A percentile compares a stretch with the other conserved stretches of the same genome.
Evolutionary conservation across 2,888 invertebrate genomes (phyloP).

Genomic region (Apomyelois bistriatella): DNA sequence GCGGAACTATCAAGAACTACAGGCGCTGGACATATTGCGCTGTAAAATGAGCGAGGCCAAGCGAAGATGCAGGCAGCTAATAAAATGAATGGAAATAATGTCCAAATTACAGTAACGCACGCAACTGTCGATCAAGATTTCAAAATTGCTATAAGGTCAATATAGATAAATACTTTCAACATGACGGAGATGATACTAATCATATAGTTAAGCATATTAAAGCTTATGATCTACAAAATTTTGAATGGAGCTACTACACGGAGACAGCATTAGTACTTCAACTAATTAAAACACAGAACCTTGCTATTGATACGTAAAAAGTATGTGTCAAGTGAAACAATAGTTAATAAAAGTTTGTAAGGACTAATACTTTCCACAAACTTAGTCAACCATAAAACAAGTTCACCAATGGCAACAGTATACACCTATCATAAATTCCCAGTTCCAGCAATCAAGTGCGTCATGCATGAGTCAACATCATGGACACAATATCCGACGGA

Average conservation of each 20-base stretch:
- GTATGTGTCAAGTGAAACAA: slow-evolving; percentile 5
- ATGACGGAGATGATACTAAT: background rate
- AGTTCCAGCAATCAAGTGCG: slow-evolving; percentile 74
- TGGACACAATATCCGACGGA: slow-evolving; percentile 69
- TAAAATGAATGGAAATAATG: slow-evolving; percentile 4
- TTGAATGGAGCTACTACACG: no score
- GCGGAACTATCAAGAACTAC: slow-evolving; percentile 15
- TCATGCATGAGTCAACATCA: slow-evolving; percentile 77
- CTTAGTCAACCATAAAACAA: slow-evolving; percentile 4
- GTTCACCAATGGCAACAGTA: slow-evolving; percentile 26
- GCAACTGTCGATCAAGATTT: background rate
- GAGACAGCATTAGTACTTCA: no score
- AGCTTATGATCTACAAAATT: background rate
- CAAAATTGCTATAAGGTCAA: slow-evolving; percentile 2
- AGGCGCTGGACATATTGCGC: slow-evolving; percentile 13
- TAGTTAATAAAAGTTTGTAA: background rate
- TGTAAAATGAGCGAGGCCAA: slow-evolving; percentile 10
- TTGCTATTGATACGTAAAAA: slow-evolving; percentile 11
- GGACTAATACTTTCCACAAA: background rate
- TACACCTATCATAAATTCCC: slow-evolving; percentile 59
- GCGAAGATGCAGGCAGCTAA: slow-evolving; percentile 6
- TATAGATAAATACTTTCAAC: background rate
- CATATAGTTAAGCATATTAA: background rate
- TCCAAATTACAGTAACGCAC: background rate
- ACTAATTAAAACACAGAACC: background rate